These are phyloP conservation scores for Drosophila quinaria DNA, from an alignment of 2,888 invertebrate genomes.

Conservation along the genomic window DNA sequence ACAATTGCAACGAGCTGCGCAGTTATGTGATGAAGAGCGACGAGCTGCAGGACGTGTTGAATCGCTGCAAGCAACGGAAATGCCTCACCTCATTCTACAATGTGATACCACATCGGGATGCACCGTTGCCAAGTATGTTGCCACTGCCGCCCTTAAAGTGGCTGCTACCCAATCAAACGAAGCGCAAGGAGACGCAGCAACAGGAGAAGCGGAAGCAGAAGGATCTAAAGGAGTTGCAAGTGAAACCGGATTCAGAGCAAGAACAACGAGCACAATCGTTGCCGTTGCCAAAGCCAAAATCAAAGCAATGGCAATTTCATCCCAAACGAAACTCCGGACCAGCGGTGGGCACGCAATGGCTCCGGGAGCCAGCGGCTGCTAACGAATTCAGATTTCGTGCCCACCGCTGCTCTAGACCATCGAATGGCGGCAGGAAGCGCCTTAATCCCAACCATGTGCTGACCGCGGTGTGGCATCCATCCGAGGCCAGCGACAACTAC, in stretches of 20 bases:
- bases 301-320: neutral
- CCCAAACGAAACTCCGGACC: neutral
- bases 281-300: neutral
- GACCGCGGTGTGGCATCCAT: slow-evolving; percentile 2
- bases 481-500: neutral
- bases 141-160: slow-evolving; percentile 15
- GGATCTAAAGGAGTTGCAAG: neutral
- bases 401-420: too few relatives aligned
- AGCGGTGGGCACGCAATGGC: too few relatives aligned
- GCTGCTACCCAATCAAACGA: neutral
- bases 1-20: slow-evolving; percentile 2
- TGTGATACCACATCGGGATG: neutral
- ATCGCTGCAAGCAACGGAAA: neutral
- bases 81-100: neutral
- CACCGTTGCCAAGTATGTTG: slow-evolving; percentile 5
- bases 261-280: neutral
- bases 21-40: neutral
- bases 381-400: too few relatives aligned
- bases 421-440: neutral
- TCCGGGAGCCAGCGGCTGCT: too few relatives aligned
- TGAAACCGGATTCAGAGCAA: neutral
- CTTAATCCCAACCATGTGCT: slow-evolving; percentile 6
- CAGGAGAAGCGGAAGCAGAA: neutral
- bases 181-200: neutral
- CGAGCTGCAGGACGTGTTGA: slow-evolving; percentile 7